Conservation (phyloP, 2,113 vertebrate genomes). For the Rhodinocichla rosea region DNA sequence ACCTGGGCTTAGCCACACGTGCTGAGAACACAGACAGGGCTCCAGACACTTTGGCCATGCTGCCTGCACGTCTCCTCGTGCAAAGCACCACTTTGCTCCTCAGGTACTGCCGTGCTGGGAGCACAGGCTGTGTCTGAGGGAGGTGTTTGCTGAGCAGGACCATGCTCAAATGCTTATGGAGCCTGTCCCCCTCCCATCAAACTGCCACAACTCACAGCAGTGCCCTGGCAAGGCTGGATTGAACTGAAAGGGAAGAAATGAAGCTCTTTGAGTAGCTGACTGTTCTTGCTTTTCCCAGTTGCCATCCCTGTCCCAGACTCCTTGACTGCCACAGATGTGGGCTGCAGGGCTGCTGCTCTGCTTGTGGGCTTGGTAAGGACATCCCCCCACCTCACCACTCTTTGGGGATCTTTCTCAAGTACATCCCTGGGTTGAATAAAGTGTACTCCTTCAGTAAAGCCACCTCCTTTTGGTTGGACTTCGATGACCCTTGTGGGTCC, state of each 20-base stretch:
- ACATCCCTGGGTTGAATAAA: not conserved
- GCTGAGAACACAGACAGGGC: not conserved
- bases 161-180: fast-evolving
- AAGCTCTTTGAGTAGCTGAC: not conserved
- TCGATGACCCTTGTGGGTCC: fast-evolving
- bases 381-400: too few relatives aligned
- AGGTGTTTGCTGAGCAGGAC: not conserved
- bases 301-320: not conserved
- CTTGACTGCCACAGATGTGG: fast-evolving
- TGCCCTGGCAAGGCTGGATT: not conserved
- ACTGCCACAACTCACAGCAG: not conserved
- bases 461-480: not conserved
- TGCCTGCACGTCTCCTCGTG: fast-evolving
- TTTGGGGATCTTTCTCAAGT: not conserved
- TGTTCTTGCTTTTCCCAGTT: not conserved
- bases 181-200: not conserved
- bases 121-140: not conserved
- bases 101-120: fast-evolving
- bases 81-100: not conserved
- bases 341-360: not conserved
- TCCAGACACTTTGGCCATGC: not conserved
- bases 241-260: not conserved
- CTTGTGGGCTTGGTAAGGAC: not conserved
- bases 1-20: not conserved
- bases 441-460: not conserved